Evolutionary conservation across 1,140 invertebrate species (phyloP).

Genomic region (Diorhabda sublineata): DNA sequence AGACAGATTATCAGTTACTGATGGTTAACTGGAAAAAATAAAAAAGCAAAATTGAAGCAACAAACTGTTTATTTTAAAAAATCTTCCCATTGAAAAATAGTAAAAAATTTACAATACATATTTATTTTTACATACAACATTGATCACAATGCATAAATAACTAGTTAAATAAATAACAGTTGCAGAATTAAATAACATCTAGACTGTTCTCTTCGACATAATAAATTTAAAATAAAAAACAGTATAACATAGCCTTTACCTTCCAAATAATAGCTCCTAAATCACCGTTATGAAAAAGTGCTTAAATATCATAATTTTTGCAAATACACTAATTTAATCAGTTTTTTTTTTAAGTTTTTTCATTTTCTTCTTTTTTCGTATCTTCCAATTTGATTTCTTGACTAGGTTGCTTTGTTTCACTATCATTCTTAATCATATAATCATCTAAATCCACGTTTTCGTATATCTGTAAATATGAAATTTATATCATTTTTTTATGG

Average conservation of each 20-base stretch:
- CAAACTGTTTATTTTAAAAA: not conserved
- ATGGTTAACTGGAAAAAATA: not conserved
- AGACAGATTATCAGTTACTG: no score
- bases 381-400: slow-evolving; percentile 6
- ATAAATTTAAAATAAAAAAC: no score
- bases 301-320: no score
- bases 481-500: no score
- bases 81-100: not conserved
- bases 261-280: no score
- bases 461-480: slow-evolving; percentile 9
- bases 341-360: not conserved
- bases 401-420: slow-evolving; percentile 12
- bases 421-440: slow-evolving; percentile 11
- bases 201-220: no score
- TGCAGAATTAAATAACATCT: no score
- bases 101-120: not conserved
- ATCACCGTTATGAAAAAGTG: no score
- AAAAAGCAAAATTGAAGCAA: not conserved
- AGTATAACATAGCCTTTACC: no score
- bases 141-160: no score
- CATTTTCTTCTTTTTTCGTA: not conserved
- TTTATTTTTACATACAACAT: no score
- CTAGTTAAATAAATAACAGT: no score
- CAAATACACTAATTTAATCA: not conserved
- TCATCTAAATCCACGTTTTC: slow-evolving; percentile 18